phyloP scores from a whole-genome alignment of 2,888 invertebrate genomes.

The Xanthia icteritia region DNA sequence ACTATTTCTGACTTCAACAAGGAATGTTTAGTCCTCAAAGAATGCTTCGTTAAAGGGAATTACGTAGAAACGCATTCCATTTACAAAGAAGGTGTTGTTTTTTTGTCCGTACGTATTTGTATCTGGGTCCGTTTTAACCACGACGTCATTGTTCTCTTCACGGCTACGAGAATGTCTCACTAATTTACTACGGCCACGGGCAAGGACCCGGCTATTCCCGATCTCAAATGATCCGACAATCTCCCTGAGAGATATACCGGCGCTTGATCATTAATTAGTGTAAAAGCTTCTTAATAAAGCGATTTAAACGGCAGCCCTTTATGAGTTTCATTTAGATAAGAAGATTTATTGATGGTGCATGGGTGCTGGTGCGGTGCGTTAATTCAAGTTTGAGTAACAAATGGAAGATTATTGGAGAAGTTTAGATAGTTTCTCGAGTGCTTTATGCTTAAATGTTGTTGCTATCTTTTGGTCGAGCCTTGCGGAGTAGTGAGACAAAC shows the following conservation, averaged over 20 bases:
- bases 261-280: slow-evolving; percentile 82
- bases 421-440: slow-evolving; percentile 50
- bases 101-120: slow-evolving; percentile 78
- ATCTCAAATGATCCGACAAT: slow-evolving; percentile 74
- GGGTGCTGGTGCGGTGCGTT: slow-evolving; percentile 48
- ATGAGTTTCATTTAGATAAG: slow-evolving; percentile 80
- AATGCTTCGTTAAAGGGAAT: slow-evolving; percentile 69
- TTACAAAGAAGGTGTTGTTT: slow-evolving; percentile 76
- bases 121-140: slow-evolving; percentile 72
- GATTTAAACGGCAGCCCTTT: slow-evolving; percentile 79
- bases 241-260: slow-evolving; percentile 74
- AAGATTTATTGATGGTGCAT: slow-evolving; percentile 72
- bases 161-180: slow-evolving; percentile 69
- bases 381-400: slow-evolving; percentile 56
- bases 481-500: background rate
- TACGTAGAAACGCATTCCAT: slow-evolving; percentile 81
- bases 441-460: slow-evolving; percentile 29
- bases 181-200: slow-evolving; percentile 77
- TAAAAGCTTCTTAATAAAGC: slow-evolving; percentile 80
- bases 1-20: slow-evolving; percentile 72
- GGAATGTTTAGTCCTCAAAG: slow-evolving; percentile 75
- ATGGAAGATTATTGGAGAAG: slow-evolving; percentile 56
- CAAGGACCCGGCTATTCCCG: slow-evolving; percentile 78
- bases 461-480: slow-evolving; percentile 10
- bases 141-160: slow-evolving; percentile 79